Conservation (phyloP, 1,140 invertebrate genomes). For the Brachionus koreanus region DNA sequence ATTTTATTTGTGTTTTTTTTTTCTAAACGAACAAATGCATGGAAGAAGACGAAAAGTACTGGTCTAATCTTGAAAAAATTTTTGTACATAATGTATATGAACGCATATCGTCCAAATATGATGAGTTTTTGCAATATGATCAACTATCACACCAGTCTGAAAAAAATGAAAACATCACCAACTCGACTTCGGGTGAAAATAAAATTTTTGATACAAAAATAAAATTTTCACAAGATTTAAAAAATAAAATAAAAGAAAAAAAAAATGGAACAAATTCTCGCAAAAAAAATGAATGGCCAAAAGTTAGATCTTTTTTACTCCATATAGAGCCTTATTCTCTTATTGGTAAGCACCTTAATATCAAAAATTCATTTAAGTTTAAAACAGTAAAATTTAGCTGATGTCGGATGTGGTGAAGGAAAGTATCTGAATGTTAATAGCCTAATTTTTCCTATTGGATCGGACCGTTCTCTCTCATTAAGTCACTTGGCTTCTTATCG, state of each 20-base stretch:
- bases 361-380: neutral
- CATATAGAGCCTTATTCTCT: slow-evolving; percentile 85
- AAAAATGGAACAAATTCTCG: neutral
- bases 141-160: neutral
- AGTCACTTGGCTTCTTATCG: slow-evolving; percentile 71
- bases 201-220: neutral
- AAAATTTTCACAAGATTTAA: slow-evolving; percentile 21
- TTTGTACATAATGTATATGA: slow-evolving; percentile 92
- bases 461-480: slow-evolving; percentile 76
- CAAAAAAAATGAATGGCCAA: slow-evolving; percentile 72
- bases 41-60: slow-evolving; percentile 36
- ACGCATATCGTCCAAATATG: slow-evolving; percentile 66
- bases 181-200: neutral
- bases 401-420: slow-evolving; percentile 81
- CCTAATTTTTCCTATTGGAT: slow-evolving; percentile 76
- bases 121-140: slow-evolving; percentile 45
- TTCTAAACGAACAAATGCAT: neutral
- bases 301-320: slow-evolving; percentile 77
- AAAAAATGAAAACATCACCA: neutral
- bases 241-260: neutral
- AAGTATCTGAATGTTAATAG: slow-evolving; percentile 83
- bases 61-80: slow-evolving; percentile 70
- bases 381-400: slow-evolving; percentile 30
- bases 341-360: slow-evolving; percentile 68
- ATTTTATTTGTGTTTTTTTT: neutral